Base-by-base conservation (phyloP, 1,140 invertebrate genomes). In the Papilio helenus region DNA sequence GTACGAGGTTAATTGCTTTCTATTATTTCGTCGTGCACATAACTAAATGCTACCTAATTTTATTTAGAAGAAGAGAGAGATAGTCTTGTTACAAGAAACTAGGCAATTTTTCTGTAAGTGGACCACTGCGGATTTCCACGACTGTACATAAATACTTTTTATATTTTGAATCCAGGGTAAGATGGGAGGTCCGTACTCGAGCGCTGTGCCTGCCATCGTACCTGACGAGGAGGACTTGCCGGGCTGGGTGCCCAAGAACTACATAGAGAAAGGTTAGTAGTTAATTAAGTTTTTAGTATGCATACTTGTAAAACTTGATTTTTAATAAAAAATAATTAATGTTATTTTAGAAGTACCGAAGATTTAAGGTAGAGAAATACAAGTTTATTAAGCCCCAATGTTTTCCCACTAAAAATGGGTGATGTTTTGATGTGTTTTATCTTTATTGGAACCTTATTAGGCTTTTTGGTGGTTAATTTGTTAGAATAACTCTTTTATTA, bases 231-330 rank as follows among this genome's bases (percentile, higher is more conserved):
- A 97, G 84, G 97, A 98, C 93, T 91, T 98, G 51, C 97, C 97
- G 68, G 96, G 97, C 86, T 97, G 98, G 98, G 97, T 99, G 68
- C 99, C 99, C 39, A 98, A 99, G 88, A 98, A 98, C 95, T 99
- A 99, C 88, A 97, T 99, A n/a, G 98, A 99, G 93, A 99, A 99
- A 97, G 98, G 98, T 98, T 29, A 29, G 18, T 16, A n/a, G 18
- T 55, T 20, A 9, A 1, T 20, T 18, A 9, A 8, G 2, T 9
- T 5, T 4, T n/a, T 55, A 61, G 20, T 26, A 26, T 61, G 0
- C 9, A 61, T 26, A 61, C 12, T 61, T 61, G n/a, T 20, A 42
- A 72, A 61, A 26, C 18, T 65, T 14, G 10, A 46, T 46, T 46
- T 46, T n/a, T n/a, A n/a, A n/a, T 55, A 55, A 20, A 55, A 7